Base-by-base conservation (phyloP, 2,113 vertebrate species). In the Tychaedon coryphoeus region DNA sequence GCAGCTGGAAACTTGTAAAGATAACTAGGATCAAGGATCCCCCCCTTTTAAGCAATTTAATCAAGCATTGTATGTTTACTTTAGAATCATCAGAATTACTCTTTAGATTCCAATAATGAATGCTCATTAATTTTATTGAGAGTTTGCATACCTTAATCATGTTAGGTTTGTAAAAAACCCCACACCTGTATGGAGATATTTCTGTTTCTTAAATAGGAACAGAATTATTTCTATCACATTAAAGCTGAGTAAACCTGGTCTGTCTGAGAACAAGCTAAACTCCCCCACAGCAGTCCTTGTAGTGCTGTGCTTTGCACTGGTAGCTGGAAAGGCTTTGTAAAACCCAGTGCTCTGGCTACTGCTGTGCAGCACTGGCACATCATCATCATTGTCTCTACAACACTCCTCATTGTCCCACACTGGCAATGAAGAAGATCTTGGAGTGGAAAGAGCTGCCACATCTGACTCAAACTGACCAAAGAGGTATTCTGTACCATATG, bases 281-380 rank as follows among this genome's bases (percentile, higher is more conserved):
- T n/a, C 67, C 47, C 8, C 4, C 14, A 22, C 1, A 51, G 42
- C 8, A 45, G 17, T 6, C 20, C 5, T 36, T 3, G 6, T 8
- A 57, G 22, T 12, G 5, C 8, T 82, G 8, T n/a, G 16, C 25
- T 83, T 70, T 91, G 17, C 33, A 20, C 1, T 22, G 11, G 14
- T 42, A 51, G 29, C 18, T 72, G 62, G 20, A 73, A 57, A 67
- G 31, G 23, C 48, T 53, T 23, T 78, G 47, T 61, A 54, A 56
- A 22, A 34, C 80, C 6, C 18, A 19, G 10, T n/a, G 29, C 25
- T 80, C 67, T 48, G 28, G 9, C 18, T 57, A 4, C n/a, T 62
- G 19, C 42, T 61, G 26, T 24, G 67, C 14, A 47, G 29, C 5
- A 12, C 25, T 53, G 3, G 0, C 16, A 58, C 24, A 36, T 6